phyloP scores from a whole-genome alignment of 2,888 invertebrate genomes.

The Baccha elongata region DNA sequence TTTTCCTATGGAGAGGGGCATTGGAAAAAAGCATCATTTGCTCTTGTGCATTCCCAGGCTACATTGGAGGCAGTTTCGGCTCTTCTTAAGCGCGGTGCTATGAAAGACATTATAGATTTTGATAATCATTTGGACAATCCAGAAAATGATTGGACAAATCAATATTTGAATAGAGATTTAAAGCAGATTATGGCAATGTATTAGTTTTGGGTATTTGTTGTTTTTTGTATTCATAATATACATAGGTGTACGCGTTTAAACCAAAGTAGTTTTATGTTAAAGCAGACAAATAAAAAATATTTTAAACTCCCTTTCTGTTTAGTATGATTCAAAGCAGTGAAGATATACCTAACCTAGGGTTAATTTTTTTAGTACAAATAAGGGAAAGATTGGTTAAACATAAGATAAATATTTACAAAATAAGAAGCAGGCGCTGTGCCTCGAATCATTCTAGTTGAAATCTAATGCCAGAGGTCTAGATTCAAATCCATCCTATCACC shows the following conservation, averaged over 20 bases:
- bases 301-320: background rate
- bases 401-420: too few species aligned
- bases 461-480: too few species aligned
- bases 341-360: too few species aligned
- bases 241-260: background rate
- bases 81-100: conserved; percentile 88
- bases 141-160: conserved; percentile 94
- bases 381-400: too few species aligned
- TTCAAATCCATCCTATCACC: too few species aligned
- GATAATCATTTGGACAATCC: conserved; percentile 98
- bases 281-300: conserved; percentile 1
- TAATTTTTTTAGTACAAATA: too few species aligned
- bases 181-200: conserved; percentile 81
- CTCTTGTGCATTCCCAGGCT: conserved; percentile 76
- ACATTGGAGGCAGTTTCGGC: conserved; percentile 87
- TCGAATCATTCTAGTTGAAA: too few species aligned
- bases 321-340: too few species aligned
- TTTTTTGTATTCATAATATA: background rate
- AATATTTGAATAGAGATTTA: conserved; percentile 80
- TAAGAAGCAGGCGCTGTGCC: too few species aligned
- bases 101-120: conserved; percentile 94
- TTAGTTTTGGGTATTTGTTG: conserved; percentile 70
- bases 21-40: conserved; percentile 85
- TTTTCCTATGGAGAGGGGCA: conserved; percentile 90
- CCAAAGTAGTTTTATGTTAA: conserved; percentile 7